A percentile compares a stretch with the other conserved stretches of the same genome.
phyloP scores from a whole-genome alignment of 1,140 invertebrate genomes.

The Berghia stephanieae region DNA sequence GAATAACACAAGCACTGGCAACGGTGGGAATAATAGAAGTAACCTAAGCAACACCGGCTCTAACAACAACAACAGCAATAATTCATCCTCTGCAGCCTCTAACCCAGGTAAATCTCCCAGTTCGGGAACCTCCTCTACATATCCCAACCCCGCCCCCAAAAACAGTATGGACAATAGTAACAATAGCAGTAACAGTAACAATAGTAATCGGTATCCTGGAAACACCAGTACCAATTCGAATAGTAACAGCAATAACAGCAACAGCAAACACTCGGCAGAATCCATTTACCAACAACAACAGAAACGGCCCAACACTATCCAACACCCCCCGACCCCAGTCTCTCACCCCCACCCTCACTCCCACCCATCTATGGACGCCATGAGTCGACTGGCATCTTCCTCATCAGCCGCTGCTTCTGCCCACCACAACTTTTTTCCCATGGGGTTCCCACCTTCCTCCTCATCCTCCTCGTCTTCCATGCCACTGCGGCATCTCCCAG shows the following conservation, averaged over 20 bases:
- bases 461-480: conserved; percentile 25
- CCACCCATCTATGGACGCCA: conserved; percentile 29
- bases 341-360: no score
- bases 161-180: background rate
- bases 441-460: conserved; percentile 17
- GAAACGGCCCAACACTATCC: conserved; percentile 31
- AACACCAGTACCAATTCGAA: conserved; percentile 1
- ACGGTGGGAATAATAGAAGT: no score
- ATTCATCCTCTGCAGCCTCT: no score
- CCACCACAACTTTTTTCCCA: conserved; percentile 27
- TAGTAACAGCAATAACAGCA: background rate
- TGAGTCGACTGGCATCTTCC: conserved; percentile 10
- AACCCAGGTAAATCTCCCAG: no score
- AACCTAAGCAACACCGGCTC: background rate
- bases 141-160: background rate
- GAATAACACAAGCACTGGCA: no score
- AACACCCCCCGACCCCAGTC: conserved; percentile 22
- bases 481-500: conserved; percentile 28
- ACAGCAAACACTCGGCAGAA: background rate
- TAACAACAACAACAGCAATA: background rate
- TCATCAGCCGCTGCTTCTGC: background rate
- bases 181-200: background rate
- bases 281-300: conserved; percentile 34
- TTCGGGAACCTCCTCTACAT: no score
- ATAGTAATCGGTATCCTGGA: background rate